Conservation (phyloP, 2,888 invertebrate species). For the Acutogordius australiensis region DNA sequence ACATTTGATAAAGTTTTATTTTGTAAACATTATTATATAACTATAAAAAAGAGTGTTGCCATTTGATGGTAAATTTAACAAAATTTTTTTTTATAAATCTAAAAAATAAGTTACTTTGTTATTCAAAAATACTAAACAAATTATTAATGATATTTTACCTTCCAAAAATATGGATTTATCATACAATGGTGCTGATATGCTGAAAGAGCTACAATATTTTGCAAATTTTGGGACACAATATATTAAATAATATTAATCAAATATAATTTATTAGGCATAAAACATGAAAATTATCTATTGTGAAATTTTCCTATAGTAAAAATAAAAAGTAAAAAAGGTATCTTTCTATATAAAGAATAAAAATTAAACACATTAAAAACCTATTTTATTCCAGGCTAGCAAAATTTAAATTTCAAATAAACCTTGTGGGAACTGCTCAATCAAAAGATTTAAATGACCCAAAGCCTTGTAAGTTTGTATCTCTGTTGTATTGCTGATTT, state of each 20-base stretch:
- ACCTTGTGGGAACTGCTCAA: slow-evolving; percentile 10
- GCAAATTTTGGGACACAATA: background rate
- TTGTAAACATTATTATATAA: slow-evolving; percentile 2
- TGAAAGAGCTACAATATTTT: slow-evolving; percentile 8
- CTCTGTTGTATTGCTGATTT: background rate
- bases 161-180: background rate
- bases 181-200: background rate
- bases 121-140: background rate
- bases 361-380: too few species aligned
- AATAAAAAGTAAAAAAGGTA: too few species aligned
- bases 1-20: background rate
- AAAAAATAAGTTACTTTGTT: background rate
- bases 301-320: too few species aligned
- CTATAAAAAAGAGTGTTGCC: background rate
- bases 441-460: background rate
- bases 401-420: too few species aligned
- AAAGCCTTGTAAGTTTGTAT: background rate
- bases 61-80: background rate
- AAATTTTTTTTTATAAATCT: too few species aligned
- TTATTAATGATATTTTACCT: background rate
- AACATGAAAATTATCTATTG: too few species aligned
- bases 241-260: background rate
- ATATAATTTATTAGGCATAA: too few species aligned
- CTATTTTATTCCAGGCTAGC: too few species aligned
- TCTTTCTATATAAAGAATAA: too few species aligned